Evolutionary conservation across 1,140 invertebrate genomes (phyloP).

Genomic region (Caenorhabditis inopinata): DNA sequence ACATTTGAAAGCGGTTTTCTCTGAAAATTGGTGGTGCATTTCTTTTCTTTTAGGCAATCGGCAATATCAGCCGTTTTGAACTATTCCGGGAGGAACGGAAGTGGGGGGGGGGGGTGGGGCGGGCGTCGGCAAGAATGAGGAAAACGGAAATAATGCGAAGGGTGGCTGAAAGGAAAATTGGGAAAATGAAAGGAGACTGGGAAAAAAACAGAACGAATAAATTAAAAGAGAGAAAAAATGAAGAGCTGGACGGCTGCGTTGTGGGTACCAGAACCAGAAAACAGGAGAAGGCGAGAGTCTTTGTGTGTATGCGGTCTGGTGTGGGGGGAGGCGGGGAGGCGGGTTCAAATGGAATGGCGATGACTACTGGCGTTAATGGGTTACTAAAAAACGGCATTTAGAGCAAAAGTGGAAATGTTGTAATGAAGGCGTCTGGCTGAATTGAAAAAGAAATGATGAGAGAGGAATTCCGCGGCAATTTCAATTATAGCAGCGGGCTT

Average conservation of each 20-base stretch:
- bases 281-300: background rate
- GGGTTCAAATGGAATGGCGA: background rate
- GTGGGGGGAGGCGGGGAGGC: background rate
- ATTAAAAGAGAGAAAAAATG: background rate
- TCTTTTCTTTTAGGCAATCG: no score
- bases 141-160: background rate
- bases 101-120: no score
- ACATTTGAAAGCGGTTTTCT: slow-evolving; percentile 21
- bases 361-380: background rate
- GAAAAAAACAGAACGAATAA: background rate
- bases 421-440: no score
- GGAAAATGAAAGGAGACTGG: background rate
- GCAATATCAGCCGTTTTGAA: no score
- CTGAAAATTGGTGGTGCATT: no score
- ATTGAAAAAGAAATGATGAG: no score
- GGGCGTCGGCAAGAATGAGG: background rate
- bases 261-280: background rate
- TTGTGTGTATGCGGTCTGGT: background rate
- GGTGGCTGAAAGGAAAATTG: background rate
- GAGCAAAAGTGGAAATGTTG: no score
- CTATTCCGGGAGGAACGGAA: no score
- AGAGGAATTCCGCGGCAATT: no score
- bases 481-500: no score
- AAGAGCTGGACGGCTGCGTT: background rate
- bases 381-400: no score